Percentiles rank a stretch among this genome's conserved stretches.
Conservation (phyloP, 2,113 vertebrate species). For the Sinocyclocheilus maitianheensis region DNA sequence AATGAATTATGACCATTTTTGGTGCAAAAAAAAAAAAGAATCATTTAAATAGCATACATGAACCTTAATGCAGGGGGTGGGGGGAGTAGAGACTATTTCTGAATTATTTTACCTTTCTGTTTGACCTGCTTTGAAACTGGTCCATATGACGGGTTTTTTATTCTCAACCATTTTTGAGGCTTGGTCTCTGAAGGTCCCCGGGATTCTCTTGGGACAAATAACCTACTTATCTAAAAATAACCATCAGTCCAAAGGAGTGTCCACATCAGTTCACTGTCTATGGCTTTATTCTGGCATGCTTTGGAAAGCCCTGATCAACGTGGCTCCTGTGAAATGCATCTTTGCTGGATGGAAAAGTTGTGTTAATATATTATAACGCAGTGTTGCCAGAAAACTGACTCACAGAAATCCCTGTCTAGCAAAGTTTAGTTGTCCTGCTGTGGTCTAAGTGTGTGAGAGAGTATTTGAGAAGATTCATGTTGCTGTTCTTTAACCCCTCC, state of each 20-base stretch:
- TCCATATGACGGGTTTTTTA: constrained; percentile 40
- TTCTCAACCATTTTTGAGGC: constrained; percentile 42
- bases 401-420: background rate
- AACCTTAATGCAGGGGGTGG: no score
- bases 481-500: background rate
- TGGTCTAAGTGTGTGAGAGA: constrained; percentile 24
- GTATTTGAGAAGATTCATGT: constrained; percentile 23
- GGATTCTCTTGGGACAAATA: constrained; percentile 57
- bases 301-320: constrained; percentile 35
- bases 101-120: constrained; percentile 48
- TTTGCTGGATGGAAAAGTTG: constrained; percentile 24
- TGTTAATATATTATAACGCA: constrained; percentile 44
- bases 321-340: constrained; percentile 51
- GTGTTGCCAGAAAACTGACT: constrained; percentile 30
- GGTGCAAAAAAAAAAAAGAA: no score
- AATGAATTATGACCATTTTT: no score
- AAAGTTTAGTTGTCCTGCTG: constrained; percentile 24
- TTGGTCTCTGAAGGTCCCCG: constrained; percentile 55
- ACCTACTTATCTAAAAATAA: constrained; percentile 62
- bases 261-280: constrained; percentile 26
- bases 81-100: constrained; percentile 27
- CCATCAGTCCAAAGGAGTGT: constrained; percentile 46
- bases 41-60: no score
- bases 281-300: constrained; percentile 43
- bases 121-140: constrained; percentile 57